Conservation (phyloP, 1,140 invertebrate species). For the Drosophila kikkawai region DNA sequence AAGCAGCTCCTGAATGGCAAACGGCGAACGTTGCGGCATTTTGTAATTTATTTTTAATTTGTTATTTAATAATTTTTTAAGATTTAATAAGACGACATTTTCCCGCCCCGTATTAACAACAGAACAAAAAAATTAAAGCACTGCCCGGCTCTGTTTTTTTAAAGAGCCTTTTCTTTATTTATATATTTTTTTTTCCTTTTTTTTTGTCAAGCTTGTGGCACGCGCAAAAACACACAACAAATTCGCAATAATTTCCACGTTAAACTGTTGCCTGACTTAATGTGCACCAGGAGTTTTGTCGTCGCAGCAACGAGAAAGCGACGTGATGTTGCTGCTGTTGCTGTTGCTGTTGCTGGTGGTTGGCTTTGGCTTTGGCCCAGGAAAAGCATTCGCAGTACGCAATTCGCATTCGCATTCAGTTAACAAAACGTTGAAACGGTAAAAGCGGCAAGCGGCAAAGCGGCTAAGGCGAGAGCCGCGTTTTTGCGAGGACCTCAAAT, state of each 20-base stretch:
- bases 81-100: neutral
- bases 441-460: constrained; percentile 42
- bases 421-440: constrained; percentile 37
- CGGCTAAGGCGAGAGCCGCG: constrained; percentile 26
- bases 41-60: constrained; percentile 26
- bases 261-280: constrained; percentile 84
- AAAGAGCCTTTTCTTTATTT: constrained; percentile 18
- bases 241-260: constrained; percentile 85
- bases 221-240: constrained; percentile 83
- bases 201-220: constrained; percentile 37
- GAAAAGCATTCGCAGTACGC: constrained; percentile 27
- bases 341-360: constrained; percentile 62
- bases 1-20: constrained; percentile 96
- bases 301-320: constrained; percentile 46
- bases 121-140: constrained; percentile 4
- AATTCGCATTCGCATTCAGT: constrained; percentile 39
- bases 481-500: constrained; percentile 53
- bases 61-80: constrained; percentile 1
- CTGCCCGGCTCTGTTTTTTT: neutral
- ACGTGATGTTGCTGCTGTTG: constrained; percentile 32
- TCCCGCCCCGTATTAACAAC: constrained; percentile 3
- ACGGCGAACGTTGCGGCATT: constrained; percentile 94
- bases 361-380: constrained; percentile 44
- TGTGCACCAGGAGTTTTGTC: constrained; percentile 82
- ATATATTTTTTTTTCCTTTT: neutral